A percentile compares a stretch with the other conserved stretches of the same genome.
Conservation (phyloP, 2,113 vertebrate species). For the Chionodraco myersi region DNA sequence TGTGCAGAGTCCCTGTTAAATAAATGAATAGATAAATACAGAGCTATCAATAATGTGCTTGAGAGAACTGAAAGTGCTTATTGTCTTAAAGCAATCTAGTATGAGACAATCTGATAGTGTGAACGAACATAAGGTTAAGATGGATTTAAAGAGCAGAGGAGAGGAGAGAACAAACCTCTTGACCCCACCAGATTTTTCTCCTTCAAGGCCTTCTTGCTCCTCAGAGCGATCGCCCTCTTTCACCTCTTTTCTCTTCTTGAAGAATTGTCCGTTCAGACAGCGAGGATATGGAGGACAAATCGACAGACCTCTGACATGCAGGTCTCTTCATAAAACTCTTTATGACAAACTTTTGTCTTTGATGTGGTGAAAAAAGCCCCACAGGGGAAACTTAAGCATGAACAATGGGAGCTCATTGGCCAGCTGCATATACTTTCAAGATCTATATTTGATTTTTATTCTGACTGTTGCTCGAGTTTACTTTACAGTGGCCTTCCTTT, state of each 20-base stretch:
- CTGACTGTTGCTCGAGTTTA: background rate
- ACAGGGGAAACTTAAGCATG: too few relatives aligned
- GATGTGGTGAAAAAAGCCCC: too few relatives aligned
- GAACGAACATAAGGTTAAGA: background rate
- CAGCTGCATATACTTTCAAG: too few relatives aligned
- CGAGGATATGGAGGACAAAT: slow-evolving; percentile 11
- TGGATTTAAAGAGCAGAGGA: slow-evolving; percentile 21
- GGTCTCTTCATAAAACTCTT: background rate
- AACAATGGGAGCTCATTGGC: background rate
- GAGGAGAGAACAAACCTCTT: background rate
- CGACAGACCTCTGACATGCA: slow-evolving; percentile 10
- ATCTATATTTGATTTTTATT: too few relatives aligned
- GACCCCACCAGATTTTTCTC: background rate
- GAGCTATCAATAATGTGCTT: background rate
- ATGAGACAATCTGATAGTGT: background rate
- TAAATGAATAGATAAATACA: too few relatives aligned
- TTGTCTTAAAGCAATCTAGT: background rate
- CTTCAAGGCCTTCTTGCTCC: background rate
- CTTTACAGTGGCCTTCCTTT: background rate
- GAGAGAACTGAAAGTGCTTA: background rate
- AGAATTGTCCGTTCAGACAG: background rate
- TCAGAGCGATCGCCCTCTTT: background rate
- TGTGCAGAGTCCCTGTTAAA: too few relatives aligned
- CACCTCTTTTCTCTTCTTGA: slow-evolving; percentile 11
- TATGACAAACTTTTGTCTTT: too few relatives aligned